Percentiles rank a stretch among this genome's conserved stretches.
These are phyloP conservation scores for Brachionus asplanchnoidis DNA, from an alignment of 1,140 invertebrate species.

Conservation along the genomic window DNA sequence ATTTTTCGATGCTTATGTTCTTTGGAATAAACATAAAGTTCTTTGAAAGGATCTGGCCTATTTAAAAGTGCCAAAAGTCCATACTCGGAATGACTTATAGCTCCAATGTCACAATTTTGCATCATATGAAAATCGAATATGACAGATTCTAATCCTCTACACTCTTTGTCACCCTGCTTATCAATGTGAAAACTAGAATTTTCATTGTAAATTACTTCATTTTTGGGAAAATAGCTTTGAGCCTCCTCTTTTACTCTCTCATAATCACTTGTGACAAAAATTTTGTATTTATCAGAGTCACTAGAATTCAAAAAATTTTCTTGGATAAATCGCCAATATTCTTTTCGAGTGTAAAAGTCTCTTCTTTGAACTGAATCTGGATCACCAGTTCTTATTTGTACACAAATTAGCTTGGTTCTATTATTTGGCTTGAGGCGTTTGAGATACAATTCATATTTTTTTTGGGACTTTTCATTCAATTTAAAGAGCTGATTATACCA, in stretches of 20 bases:
- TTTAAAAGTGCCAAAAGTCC: background rate
- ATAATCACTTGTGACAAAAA: conserved; percentile 4
- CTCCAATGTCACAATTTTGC: conserved; percentile 21
- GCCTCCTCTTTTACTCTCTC: background rate
- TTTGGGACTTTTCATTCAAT: background rate
- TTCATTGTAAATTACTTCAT: background rate
- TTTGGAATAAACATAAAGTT: conserved; percentile 4
- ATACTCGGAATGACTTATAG: background rate
- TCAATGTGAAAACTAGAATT: background rate
- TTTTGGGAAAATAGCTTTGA: background rate
- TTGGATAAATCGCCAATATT: background rate
- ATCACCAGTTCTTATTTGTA: conserved; percentile 10
- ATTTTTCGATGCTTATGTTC: background rate
- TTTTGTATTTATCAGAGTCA: background rate
- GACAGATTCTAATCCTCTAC: background rate
- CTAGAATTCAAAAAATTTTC: background rate
- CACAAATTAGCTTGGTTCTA: background rate
- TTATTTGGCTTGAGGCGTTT: background rate
- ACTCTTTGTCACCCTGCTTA: background rate
- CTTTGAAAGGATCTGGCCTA: conserved; percentile 1
- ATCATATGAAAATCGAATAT: conserved; percentile 32
- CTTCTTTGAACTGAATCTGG: background rate
- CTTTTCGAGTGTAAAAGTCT: background rate
- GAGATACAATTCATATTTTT: background rate
- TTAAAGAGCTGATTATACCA: conserved; percentile 14